Evolutionary conservation across 2,113 vertebrate genomes (phyloP).

Genomic region (Heloderma charlesbogerti): DNA sequence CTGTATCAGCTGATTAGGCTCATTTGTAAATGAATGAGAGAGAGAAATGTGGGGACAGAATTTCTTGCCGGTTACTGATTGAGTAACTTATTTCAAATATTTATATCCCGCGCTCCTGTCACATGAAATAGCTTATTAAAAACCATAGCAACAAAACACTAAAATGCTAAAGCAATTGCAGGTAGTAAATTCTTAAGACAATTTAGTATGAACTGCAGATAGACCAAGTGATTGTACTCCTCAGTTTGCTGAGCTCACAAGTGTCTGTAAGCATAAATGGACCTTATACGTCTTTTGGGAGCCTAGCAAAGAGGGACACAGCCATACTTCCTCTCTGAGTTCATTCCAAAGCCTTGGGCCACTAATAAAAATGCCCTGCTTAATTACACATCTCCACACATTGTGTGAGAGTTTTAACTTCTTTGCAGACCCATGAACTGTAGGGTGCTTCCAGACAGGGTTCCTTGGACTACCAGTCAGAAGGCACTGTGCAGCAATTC

Average conservation of each 20-base stretch:
- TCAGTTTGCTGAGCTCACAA: background rate
- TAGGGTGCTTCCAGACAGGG: background rate
- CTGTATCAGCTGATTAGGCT: background rate
- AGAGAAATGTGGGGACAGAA: accelerated
- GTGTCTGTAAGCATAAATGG: no score
- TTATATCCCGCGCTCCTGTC: background rate
- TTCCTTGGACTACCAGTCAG: no score
- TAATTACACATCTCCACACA: background rate
- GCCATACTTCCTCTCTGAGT: background rate
- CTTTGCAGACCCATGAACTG: background rate
- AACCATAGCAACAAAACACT: background rate
- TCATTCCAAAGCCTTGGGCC: background rate
- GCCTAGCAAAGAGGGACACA: background rate
- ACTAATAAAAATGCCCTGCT: background rate
- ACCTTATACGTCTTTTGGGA: background rate
- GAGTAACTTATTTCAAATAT: background rate
- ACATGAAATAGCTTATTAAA: background rate
- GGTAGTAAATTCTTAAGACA: background rate
- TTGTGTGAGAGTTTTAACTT: background rate
- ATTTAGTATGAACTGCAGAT: background rate
- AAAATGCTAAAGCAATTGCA: background rate
- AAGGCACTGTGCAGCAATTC: no score
- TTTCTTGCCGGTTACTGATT: background rate
- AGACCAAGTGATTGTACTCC: no score
- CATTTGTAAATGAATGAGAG: background rate